Evolutionary conservation across 2,888 invertebrate genomes (phyloP).

Genomic region (Temnothorax rugatulus): DNA sequence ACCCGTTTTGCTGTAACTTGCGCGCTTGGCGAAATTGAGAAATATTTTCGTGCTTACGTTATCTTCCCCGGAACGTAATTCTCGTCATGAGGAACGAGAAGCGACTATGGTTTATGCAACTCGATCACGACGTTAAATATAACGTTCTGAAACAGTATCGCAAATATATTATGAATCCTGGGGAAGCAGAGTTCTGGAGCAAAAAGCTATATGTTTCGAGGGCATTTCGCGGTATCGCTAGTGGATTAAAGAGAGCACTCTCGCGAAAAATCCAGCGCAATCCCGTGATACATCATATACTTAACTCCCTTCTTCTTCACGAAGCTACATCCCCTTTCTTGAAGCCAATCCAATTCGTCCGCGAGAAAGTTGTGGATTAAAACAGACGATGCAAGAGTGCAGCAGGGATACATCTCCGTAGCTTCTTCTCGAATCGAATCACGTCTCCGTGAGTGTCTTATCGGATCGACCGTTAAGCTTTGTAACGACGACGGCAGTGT

Average conservation of each 20-base stretch:
- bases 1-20: slow-evolving; percentile 12
- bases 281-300: slow-evolving; percentile 43
- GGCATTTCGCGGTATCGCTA: background rate
- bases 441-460: slow-evolving; percentile 26
- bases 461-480: slow-evolving; percentile 50
- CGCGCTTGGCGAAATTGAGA: slow-evolving; percentile 27
- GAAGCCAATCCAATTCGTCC: slow-evolving; percentile 31
- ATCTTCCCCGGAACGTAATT: background rate
- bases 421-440: slow-evolving; percentile 45
- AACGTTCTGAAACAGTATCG: background rate
- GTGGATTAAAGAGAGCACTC: slow-evolving; percentile 31
- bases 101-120: background rate
- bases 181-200: background rate
- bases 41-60: slow-evolving; percentile 38
- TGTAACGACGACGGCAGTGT: background rate
- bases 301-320: background rate
- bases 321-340: background rate
- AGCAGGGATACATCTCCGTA: background rate
- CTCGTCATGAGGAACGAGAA: background rate
- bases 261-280: slow-evolving; percentile 14
- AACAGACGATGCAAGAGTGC: slow-evolving; percentile 9
- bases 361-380: slow-evolving; percentile 33
- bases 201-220: background rate
- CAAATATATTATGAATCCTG: background rate
- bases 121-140: slow-evolving; percentile 12